Evolutionary conservation across 2,797 vertebrate species (phyloP), one percentile per base, ranked within the genome.

Genomic region (Anguilla megastoma): DNA sequence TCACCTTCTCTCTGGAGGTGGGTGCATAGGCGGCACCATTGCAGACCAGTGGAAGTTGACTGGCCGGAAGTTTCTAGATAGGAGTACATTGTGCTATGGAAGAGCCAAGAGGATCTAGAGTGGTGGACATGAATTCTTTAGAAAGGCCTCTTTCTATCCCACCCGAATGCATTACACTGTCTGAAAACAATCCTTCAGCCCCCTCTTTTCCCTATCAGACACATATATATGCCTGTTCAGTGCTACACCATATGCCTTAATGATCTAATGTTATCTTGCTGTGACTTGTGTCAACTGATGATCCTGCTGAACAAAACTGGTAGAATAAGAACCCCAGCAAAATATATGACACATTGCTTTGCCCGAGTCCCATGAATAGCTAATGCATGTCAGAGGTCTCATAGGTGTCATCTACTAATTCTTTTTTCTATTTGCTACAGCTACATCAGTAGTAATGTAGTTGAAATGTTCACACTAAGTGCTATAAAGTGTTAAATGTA

Each of bases 1-100:
- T 99, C 90, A 95, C 96, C 93, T 99, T 99, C 94, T 95, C 95
- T 36, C 90, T 99, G 92, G 96, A 93, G 45, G 96, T 99, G 18
- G 97, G 97, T 63, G 97, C 96, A 48, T 99, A 97, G 79, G 27
- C 54, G 6, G n/a, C 50, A 41, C 63, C n/a, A 4, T 63, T 50
- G n/a, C 69, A 50, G 50, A 52, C 71, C 71, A 36, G n/a, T 14
- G 74, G 85, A 74, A 30, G 52, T 45, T 83, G 66, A 76, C 87
- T 84, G 63, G 63, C 63, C n/a, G 8, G 63, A 66, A 66, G 63
- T 66, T n/a, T 66, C 18, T 82, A 79, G 74, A 90, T 76, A 0
- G 80, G 88, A 66, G 85, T 52, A 66, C 80, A 76, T 86, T 85
- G 88, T 90, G 85, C 85, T 66, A 85, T 66, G 69, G 89, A 76